Evolutionary conservation across 1,140 invertebrate species (phyloP).

Genomic region (Zaprionus gabonicus): DNA sequence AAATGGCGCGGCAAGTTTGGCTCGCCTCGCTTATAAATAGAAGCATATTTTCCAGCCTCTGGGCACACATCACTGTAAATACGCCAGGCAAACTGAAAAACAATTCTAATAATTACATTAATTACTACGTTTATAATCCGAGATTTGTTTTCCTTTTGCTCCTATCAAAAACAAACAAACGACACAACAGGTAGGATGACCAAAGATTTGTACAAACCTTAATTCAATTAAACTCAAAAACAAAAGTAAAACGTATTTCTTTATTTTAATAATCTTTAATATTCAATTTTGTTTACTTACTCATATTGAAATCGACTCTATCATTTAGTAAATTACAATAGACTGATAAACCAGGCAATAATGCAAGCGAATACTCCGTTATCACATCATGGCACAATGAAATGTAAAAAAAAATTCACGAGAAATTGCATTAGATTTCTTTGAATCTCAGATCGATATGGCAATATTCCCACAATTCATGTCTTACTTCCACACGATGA

Average conservation of each 20-base stretch:
- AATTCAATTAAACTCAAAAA: background rate
- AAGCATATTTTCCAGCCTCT: conserved; percentile 5
- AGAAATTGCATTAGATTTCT: background rate
- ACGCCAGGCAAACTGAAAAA: background rate
- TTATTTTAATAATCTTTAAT: background rate
- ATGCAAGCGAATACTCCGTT: background rate
- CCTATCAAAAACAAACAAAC: background rate
- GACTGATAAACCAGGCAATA: background rate
- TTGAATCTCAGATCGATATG: too few species aligned
- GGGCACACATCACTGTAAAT: background rate
- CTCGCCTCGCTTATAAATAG: conserved; percentile 5
- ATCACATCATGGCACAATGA: background rate
- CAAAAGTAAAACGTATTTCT: background rate
- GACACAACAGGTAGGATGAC: background rate
- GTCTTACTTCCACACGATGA: background rate
- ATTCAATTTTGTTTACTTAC: too few species aligned
- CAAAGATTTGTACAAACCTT: background rate
- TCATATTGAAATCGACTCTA: too few species aligned
- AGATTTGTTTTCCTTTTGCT: background rate
- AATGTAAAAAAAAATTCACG: background rate
- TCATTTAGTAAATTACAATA: too few species aligned
- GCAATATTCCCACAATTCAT: background rate
- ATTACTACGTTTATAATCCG: background rate
- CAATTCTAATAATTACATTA: background rate
- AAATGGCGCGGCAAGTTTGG: background rate